These are phyloP conservation scores for Sciurus niger DNA, from an alignment of 2,113 vertebrate species.

Conservation along the genomic window DNA sequence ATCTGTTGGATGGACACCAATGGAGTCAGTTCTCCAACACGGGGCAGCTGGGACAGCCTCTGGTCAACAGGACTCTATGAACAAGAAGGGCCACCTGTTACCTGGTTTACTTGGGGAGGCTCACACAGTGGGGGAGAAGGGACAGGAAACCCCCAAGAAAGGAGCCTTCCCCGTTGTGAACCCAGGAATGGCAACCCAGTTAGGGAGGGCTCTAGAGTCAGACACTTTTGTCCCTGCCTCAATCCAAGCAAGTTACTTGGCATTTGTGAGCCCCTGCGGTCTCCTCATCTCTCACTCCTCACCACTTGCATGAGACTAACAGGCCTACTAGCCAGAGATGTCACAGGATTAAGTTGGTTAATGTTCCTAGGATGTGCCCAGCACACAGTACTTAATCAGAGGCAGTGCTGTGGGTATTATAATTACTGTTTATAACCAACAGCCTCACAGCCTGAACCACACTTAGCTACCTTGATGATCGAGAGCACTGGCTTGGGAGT, in stretches of 20 bases:
- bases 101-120: not conserved
- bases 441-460: not conserved
- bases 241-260: not conserved
- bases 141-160: not conserved
- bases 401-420: rapidly evolving
- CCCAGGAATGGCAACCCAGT: not conserved
- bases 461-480: not conserved
- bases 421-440: too few species aligned
- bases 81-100: not conserved
- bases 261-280: not conserved
- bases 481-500: not conserved
- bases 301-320: not conserved
- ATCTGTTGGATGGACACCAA: not conserved
- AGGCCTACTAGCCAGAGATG: not conserved
- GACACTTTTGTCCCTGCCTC: not conserved
- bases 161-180: not conserved
- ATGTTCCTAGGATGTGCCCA: not conserved
- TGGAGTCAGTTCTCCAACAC: not conserved
- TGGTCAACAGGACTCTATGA: not conserved
- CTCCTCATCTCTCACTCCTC: not conserved
- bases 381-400: not conserved
- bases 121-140: not conserved
- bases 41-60: rapidly evolving
- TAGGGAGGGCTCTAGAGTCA: not conserved
- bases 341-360: not conserved